Base-by-base conservation (phyloP, 2,113 vertebrate species). In the Pelvicachromis taeniatus region DNA sequence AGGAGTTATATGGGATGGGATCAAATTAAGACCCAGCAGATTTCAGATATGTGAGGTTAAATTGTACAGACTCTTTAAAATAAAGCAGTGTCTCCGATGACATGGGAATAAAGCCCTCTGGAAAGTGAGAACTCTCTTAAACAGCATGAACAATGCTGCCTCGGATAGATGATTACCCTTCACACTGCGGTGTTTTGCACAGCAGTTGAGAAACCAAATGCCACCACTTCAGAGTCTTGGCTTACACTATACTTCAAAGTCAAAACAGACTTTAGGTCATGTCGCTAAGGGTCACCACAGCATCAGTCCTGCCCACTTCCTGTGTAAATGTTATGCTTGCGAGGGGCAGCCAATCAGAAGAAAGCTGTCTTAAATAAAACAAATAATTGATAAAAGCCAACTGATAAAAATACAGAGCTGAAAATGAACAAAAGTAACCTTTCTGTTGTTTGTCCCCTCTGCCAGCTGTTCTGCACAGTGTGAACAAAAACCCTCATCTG, bases 181-280 rank as follows among this genome's bases (percentile, higher is more conserved):
- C 19, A 63, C 59, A 38, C 6, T 33, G 38, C 4, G 0, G 33
- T 38, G 11, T 63, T 63, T 38, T 63, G 4, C 21, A 1, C 33
- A 38, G 33, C 10, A 21, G 2, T 33, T 38, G 19, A 38, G 59
- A 63, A 63, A 63, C 59, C 59, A 38, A 38, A 63, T 63, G 19
- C 33, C 33, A 38, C 19, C 6, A 21, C 2, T 0, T 4, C 33
- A 0, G 6, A 63, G 33, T n/a, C 10, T 38, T 12, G 13, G 10
- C 33, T 63, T 63, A 63, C 19, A 4, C 33, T 63, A 38, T 63
- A 38, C 33, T 38, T 13, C 6, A 63, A 63, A 38, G 59, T 63
- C 59, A 6, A 21, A 38, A 38, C 21, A 21, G 33, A 63, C 33
- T 9, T 58, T 21, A 19, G n/a, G 4, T 21, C 33, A 21, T 63